phyloP scores from a whole-genome alignment of 2,888 invertebrate genomes.

The Agriopis leucophaearia region DNA sequence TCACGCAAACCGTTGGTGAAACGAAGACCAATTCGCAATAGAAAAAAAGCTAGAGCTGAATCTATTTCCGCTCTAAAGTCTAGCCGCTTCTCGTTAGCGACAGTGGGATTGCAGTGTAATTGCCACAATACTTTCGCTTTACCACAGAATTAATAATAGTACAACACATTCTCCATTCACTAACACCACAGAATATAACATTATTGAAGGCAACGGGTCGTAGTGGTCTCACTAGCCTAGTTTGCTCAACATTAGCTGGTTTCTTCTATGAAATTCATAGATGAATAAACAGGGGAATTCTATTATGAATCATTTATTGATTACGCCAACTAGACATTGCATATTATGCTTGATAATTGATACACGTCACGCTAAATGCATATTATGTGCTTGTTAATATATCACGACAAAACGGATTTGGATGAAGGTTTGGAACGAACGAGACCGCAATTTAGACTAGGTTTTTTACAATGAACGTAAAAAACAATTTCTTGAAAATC shows the following conservation, averaged over 20 bases:
- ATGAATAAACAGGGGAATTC: background rate
- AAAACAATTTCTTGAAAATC: too few species aligned
- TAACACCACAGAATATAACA: too few species aligned
- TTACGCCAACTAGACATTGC: background rate
- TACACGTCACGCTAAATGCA: background rate
- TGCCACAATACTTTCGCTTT: slow-evolving; percentile 18
- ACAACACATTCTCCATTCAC: background rate
- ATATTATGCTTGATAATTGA: background rate
- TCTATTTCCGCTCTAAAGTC: background rate
- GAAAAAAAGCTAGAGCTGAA: background rate
- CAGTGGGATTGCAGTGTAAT: slow-evolving; percentile 9
- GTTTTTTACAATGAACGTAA: too few species aligned
- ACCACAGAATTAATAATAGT: background rate
- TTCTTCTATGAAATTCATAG: background rate
- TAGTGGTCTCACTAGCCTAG: background rate
- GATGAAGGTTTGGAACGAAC: too few species aligned
- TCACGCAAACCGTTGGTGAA: too few species aligned
- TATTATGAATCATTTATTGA: background rate
- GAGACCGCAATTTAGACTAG: too few species aligned
- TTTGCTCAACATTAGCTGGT: background rate
- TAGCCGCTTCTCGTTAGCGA: slow-evolving; percentile 1
- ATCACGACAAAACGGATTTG: too few species aligned
- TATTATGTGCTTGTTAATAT: background rate
- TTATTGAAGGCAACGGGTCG: background rate
- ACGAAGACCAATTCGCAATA: too few species aligned